phyloP scores from a whole-genome alignment of 2,113 vertebrate genomes.

The Tragulus kanchil region DNA sequence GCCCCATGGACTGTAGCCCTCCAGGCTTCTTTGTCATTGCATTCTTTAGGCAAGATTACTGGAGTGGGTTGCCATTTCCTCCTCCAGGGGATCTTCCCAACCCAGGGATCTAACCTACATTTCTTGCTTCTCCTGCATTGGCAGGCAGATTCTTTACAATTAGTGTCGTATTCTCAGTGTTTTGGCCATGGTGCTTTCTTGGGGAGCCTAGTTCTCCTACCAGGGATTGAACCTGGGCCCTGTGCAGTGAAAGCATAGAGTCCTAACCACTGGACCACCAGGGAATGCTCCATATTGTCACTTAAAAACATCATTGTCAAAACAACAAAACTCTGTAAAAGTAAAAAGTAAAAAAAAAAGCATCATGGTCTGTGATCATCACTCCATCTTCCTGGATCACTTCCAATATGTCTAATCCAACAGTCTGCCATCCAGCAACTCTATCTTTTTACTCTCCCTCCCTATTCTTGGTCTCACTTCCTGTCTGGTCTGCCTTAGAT shows the following conservation, averaged over 20 bases:
- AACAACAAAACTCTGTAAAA: too few species aligned
- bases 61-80: background rate
- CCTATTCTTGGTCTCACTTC: background rate
- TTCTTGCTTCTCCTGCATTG: background rate
- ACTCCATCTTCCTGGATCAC: background rate
- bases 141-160: background rate
- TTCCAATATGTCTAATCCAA: background rate
- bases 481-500: background rate
- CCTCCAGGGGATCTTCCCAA: background rate
- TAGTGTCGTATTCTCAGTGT: background rate
- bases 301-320: background rate
- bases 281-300: background rate
- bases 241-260: background rate
- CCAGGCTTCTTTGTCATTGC: background rate
- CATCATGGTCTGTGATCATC: background rate
- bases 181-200: background rate
- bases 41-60: background rate
- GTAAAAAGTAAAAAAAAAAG: background rate
- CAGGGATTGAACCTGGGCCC: background rate
- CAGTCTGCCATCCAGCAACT: background rate
- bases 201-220: background rate
- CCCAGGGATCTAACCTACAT: background rate
- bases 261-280: background rate
- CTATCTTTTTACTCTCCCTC: background rate
- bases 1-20: background rate